phyloP scores from a whole-genome alignment of 2,888 invertebrate genomes.

The Acleris literana region DNA sequence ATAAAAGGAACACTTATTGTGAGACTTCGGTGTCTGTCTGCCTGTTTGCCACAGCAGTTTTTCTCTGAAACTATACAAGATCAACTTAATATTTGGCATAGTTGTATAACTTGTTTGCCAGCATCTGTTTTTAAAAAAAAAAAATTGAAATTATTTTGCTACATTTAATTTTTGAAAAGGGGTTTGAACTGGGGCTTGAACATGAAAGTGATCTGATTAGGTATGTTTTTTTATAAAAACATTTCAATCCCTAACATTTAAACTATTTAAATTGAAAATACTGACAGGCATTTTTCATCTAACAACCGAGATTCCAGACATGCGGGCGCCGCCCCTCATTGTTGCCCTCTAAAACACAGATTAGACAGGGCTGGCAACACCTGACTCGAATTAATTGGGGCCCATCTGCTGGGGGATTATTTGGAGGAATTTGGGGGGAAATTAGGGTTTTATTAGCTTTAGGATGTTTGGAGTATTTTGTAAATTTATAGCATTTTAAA shows the following conservation, averaged over 20 bases:
- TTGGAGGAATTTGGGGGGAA: neutral
- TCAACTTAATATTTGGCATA: too few relatives aligned
- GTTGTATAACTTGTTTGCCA: too few relatives aligned
- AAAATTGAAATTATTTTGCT: too few relatives aligned
- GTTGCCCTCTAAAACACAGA: constrained; percentile 24
- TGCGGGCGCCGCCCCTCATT: constrained; percentile 18
- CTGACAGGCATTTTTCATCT: constrained; percentile 34
- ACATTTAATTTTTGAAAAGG: too few relatives aligned
- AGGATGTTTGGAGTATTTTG: neutral
- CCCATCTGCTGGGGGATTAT: constrained; percentile 35
- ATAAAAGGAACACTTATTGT: too few relatives aligned
- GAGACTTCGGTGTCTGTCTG: too few relatives aligned
- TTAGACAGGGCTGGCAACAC: constrained; percentile 33
- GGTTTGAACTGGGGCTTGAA: too few relatives aligned
- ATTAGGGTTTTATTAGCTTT: constrained; percentile 23
- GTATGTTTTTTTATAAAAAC: too few relatives aligned
- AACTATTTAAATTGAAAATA: constrained; percentile 34
- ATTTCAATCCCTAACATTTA: constrained; percentile 12
- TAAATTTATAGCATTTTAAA: neutral
- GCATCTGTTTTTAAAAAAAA: too few relatives aligned
- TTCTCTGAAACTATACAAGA: too few relatives aligned
- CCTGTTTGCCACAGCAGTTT: too few relatives aligned
- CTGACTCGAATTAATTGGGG: constrained; percentile 32
- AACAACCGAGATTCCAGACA: constrained; percentile 28
- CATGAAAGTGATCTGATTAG: too few relatives aligned